Base-by-base conservation (phyloP, 2,888 invertebrate species). In the Coelopa pilipes region DNA sequence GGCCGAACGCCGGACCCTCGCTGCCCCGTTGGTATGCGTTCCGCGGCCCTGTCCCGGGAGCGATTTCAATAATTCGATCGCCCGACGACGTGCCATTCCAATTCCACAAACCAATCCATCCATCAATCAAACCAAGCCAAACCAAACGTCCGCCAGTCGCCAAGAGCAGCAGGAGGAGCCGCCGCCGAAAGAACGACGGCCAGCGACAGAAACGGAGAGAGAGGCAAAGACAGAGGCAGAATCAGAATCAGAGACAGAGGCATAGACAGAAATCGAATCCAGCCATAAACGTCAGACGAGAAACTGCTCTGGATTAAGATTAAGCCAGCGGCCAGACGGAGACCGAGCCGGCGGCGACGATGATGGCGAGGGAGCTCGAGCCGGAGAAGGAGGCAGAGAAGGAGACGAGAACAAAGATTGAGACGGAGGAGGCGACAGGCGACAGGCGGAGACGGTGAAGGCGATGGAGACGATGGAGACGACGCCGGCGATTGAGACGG, bases 211-310 rank as follows among this genome's bases (percentile, higher is more conserved):
- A 49, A 47, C 55, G 57, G 53, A 34, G 47, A 60, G 34, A 13
- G 10, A 67, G 53, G 45, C 15, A 7, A 9, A 34, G n/a, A 66
- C 59, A 49, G n/a, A 65, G 21, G 50, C 60, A 50, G 59, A 59
- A 24, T 60, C 47, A n/a, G n/a, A n/a, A n/a, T n/a, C n/a, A n/a
- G n/a, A n/a, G n/a, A n/a, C n/a, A n/a, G n/a, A n/a, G n/a, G 66
- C 24, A 75, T 34, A 21, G 82, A 80, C 82, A 79, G 76, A 82
- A 85, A 84, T 83, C 82, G 81, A 81, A 81, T 81, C 81, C 81
- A 77, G 79, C 83, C 84, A 83, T 85, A 84, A 85, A 79, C 79
- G 80, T 80, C 80, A 79, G 79, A 66, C 74, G 78, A 74, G 60
- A 59, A 60, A 45, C 72, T 75, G 79, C 78, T 79, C 79, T 80